Percentiles rank a stretch among this genome's conserved stretches.
phyloP scores from a whole-genome alignment of 2,888 invertebrate genomes.

The Rhingia rostrata region DNA sequence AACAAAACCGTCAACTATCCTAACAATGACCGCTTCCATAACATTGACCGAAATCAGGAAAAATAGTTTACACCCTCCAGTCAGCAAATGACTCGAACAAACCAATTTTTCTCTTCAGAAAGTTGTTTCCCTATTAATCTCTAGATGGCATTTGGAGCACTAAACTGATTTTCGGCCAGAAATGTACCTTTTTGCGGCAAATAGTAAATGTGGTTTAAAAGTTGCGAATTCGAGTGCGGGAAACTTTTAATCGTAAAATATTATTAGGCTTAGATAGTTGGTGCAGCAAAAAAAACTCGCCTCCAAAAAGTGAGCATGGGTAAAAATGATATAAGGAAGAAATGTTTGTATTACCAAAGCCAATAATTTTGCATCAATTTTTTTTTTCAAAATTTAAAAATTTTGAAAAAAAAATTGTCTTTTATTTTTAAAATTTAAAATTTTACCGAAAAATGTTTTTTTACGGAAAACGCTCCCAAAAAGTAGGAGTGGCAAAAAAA shows the following conservation, averaged over 20 bases:
- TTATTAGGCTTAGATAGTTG: too few species aligned
- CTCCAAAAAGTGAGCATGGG: too few species aligned
- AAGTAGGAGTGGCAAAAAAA: too few species aligned
- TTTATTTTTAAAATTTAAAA: too few species aligned
- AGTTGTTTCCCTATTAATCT: too few species aligned
- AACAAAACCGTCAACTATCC: slow-evolving; percentile 1
- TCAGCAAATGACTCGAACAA: neutral
- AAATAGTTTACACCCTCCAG: neutral
- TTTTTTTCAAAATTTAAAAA: too few species aligned
- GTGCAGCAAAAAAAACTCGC: slow-evolving; percentile 5
- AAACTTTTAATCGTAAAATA: slow-evolving; percentile 6
- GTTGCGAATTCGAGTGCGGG: neutral
- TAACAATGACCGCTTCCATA: neutral
- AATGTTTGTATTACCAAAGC: too few species aligned
- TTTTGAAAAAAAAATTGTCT: too few species aligned
- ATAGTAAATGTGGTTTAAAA: neutral
- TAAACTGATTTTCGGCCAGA: neutral
- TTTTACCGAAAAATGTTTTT: too few species aligned
- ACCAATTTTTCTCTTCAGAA: slow-evolving; percentile 1
- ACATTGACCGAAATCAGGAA: neutral
- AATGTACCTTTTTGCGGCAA: neutral
- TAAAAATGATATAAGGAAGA: too few species aligned
- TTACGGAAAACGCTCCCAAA: too few species aligned
- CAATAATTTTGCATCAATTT: too few species aligned
- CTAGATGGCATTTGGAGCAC: neutral